Conservation (phyloP, 2,113 vertebrate genomes). For the Mormyrus iriodes region DNA sequence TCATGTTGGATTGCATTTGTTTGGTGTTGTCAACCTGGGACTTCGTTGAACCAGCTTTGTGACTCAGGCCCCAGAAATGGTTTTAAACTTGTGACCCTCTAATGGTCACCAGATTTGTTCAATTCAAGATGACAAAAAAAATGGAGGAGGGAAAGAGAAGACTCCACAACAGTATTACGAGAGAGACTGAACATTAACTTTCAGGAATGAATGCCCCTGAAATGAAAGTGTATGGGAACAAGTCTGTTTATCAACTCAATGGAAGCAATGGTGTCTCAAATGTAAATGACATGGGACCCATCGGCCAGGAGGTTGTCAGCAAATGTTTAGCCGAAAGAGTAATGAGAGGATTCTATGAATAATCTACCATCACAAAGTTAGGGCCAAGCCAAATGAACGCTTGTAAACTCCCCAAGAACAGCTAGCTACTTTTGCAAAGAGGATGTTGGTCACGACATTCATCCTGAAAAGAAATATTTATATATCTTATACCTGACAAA, state of each 20-base stretch:
- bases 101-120: not conserved
- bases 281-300: too few species aligned
- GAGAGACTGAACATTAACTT: not conserved
- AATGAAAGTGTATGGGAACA: not conserved
- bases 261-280: too few species aligned
- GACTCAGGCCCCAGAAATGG: not conserved
- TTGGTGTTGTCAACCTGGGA: too few species aligned
- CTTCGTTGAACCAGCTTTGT: not conserved
- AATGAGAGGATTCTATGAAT: too few species aligned
- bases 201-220: not conserved
- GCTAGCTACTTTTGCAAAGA: not conserved
- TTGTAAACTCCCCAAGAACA: not conserved
- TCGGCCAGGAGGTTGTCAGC: too few species aligned
- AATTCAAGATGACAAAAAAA: not conserved
- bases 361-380: too few species aligned
- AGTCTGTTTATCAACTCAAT: too few species aligned
- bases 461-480: not conserved
- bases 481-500: too few species aligned
- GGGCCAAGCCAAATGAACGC: not conserved
- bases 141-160: too few species aligned
- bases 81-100: not conserved
- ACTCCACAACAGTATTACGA: not conserved
- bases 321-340: too few species aligned
- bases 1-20: not conserved
- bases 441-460: not conserved